Base-by-base conservation (phyloP, 1,140 invertebrate species). In the Prorops nasuta region DNA sequence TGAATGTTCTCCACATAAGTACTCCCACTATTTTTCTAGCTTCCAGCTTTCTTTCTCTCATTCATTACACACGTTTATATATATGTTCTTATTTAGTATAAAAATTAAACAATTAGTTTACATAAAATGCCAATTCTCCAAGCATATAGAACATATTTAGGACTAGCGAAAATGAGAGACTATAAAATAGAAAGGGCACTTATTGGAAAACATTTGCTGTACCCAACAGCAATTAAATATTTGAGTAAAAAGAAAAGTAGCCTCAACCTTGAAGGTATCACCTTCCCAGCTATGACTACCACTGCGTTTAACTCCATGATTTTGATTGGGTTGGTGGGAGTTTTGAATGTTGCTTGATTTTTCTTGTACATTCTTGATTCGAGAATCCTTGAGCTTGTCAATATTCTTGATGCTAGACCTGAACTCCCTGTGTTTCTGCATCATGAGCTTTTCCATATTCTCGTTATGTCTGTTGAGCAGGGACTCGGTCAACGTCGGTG, bases 391-490 rank as follows among this genome's bases (percentile, higher is more conserved):
- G 7, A 71, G 42, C 39, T 75, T 77, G 9, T 71, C 70, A 14
- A 60, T 72, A 6, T 74, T 74, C 36, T 80, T 81, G 10, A 78
- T 80, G 35, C 71, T 80, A 1, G 73, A 80, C 14, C 84, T 71
- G n/a, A 81, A 72, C 52, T 87, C 81, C 4, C 82, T 78, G 60
- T 89, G 86, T 42, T 83, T 83, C 57, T 86, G 84, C 8, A 88
- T 76, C 81, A 91, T 85, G 3, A 83, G 77, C 60, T 88, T 88
- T 63, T 90, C 86, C 87, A 90, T 91, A 42, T 88, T 82, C 54
- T 87, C 84, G 66, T 89, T 90, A 58, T 90, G 88, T 53, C 81
- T 84, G 44, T 69, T 81, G 1, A 90, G 67, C 34, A 88, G 39
- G 1, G 78, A 80, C 64, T 89, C 85, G 0, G 88, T 90, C 2